Evolutionary conservation across 1,140 invertebrate genomes (phyloP), one percentile per base, ranked within the genome.

Genomic region (Zaprionus taronus): DNA sequence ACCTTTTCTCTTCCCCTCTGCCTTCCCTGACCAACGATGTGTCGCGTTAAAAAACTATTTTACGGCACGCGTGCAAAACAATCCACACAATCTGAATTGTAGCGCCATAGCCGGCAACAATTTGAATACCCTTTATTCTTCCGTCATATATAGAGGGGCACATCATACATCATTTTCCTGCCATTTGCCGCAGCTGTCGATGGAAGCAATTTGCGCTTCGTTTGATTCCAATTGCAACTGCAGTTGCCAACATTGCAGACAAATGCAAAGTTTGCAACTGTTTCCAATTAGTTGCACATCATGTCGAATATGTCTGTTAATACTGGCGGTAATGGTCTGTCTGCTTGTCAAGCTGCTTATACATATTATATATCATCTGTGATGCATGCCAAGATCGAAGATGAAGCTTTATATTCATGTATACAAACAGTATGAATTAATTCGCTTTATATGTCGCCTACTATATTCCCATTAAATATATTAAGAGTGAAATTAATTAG

Each of bases 41-140:
- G n/a, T 47, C 26, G 49, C 57, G 63, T 79, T 70, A 67, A 65
- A 65, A 78, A 79, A 76, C 61, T 72, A 70, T 61, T 76, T 76
- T 76, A 72, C 61, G 77, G 17, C 36, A 44, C 2, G 20, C 44
- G 11, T 9, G 9, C 44, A 20, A 17, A 20, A 22, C 26, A 57
- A 62, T 31, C 17, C 5, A 26, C 22, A 53, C 34, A 66, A 77
- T 51, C 31, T 60, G 70, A 22, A 24, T 2, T 14, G 20, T 51
- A 20, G 47, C 47, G 20, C 47, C 20, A 22, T 51, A 7, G 28
- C 7, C 28, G 14, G 47, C 7, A 5, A 22, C 22, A 51, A 51
- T 24, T 47, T 47, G 41, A 47, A 47, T 17, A 47, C 41, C n/a
- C 41, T 47, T 47, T 17, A 41, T 38, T 38, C 36, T 38, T 15